phyloP scores from a whole-genome alignment of 2,888 invertebrate genomes.

The Agrotis clavis region DNA sequence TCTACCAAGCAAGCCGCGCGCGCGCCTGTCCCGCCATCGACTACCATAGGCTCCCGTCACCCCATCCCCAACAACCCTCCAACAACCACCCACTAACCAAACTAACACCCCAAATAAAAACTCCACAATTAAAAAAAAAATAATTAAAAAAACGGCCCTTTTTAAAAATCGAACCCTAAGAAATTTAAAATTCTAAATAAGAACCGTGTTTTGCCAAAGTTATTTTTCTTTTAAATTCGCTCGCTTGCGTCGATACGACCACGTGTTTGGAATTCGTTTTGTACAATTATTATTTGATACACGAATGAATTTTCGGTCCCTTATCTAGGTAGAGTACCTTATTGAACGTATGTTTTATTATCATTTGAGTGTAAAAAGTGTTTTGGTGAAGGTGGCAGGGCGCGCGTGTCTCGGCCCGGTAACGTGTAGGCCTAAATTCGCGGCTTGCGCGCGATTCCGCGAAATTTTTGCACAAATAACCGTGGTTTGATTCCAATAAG shows the following conservation, averaged over 20 bases:
- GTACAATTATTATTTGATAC: slow-evolving; percentile 39
- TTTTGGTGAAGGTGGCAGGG: slow-evolving; percentile 61
- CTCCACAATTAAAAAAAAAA: neutral
- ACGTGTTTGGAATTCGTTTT: slow-evolving; percentile 49
- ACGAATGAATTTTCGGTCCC: slow-evolving; percentile 65
- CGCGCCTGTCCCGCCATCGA: slow-evolving; percentile 70
- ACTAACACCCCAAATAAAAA: slow-evolving; percentile 49
- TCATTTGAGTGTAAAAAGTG: slow-evolving; percentile 68
- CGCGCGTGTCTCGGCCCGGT: slow-evolving; percentile 66
- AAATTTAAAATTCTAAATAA: slow-evolving; percentile 39
- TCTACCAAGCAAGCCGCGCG: slow-evolving; percentile 77
- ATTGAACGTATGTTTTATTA: slow-evolving; percentile 71
- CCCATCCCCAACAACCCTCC: slow-evolving; percentile 54
- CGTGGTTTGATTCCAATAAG: slow-evolving; percentile 81
- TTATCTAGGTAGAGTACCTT: slow-evolving; percentile 74
- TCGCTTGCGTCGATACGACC: slow-evolving; percentile 28
- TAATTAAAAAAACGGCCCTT: slow-evolving; percentile 29
- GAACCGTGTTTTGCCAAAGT: slow-evolving; percentile 31
- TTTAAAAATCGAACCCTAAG: slow-evolving; percentile 35
- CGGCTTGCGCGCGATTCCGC: slow-evolving; percentile 75
- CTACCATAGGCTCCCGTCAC: slow-evolving; percentile 53
- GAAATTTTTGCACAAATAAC: slow-evolving; percentile 83
- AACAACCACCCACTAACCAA: slow-evolving; percentile 40
- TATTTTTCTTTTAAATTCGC: slow-evolving; percentile 45
- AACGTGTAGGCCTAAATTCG: slow-evolving; percentile 83